Evolutionary conservation across 2,797 vertebrate genomes (phyloP).

Genomic region (Rhinella marina): DNA sequence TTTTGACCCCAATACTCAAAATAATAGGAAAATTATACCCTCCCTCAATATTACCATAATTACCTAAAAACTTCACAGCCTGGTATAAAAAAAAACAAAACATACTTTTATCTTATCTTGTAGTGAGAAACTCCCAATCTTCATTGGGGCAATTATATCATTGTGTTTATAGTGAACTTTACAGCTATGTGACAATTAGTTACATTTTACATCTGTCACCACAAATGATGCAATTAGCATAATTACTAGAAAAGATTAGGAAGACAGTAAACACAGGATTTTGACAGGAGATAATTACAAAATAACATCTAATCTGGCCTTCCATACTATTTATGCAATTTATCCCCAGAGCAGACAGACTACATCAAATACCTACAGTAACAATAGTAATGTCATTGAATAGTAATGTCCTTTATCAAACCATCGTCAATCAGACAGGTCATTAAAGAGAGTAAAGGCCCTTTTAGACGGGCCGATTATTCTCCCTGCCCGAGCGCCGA

Average conservation of each 20-base stretch:
- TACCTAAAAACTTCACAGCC: background rate
- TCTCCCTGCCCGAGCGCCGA: too few relatives aligned
- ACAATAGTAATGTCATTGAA: too few relatives aligned
- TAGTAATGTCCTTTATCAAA: too few relatives aligned
- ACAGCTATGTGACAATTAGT: slow-evolving; percentile 30
- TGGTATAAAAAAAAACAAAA: background rate
- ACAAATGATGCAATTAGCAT: slow-evolving; percentile 45
- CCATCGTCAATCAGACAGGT: background rate
- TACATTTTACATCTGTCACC: slow-evolving; percentile 29
- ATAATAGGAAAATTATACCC: too few relatives aligned
- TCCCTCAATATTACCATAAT: background rate
- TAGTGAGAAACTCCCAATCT: background rate
- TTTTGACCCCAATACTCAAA: too few relatives aligned
- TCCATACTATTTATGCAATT: background rate
- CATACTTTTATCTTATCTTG: background rate
- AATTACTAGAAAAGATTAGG: slow-evolving; percentile 31
- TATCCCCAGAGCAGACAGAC: background rate
- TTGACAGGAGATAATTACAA: slow-evolving; percentile 44
- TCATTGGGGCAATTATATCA: background rate
- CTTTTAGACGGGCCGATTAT: too few relatives aligned
- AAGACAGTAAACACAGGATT: slow-evolving; percentile 24
- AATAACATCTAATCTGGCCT: slow-evolving; percentile 16
- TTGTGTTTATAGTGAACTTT: slow-evolving; percentile 32
- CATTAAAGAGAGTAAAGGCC: background rate
- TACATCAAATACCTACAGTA: too few relatives aligned